Percentiles rank a stretch among this genome's conserved stretches.
Conservation (phyloP, 1,140 invertebrate species). For the Panonychus citri region DNA sequence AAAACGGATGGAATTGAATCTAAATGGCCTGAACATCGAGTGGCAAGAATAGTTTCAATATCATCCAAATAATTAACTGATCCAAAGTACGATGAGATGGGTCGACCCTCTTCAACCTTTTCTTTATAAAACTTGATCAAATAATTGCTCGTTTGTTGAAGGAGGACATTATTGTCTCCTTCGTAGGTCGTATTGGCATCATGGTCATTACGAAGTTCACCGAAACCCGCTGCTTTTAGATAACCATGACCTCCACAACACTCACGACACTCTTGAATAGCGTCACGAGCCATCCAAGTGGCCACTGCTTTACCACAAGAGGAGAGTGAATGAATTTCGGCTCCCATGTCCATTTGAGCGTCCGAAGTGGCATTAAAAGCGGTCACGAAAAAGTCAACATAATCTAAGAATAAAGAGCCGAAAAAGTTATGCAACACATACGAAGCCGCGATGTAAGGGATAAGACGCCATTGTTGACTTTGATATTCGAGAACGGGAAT, state of each 20-base stretch:
- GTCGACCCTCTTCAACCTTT: constrained; percentile 2
- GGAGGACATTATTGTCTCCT: constrained; percentile 82
- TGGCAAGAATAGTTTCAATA: constrained; percentile 17
- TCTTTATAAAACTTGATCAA: constrained; percentile 33
- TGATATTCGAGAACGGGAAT: constrained; percentile 72
- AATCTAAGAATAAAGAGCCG: constrained; percentile 29
- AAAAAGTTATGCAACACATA: constrained; percentile 51
- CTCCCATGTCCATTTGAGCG: constrained; percentile 32
- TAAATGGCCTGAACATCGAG: constrained; percentile 19
- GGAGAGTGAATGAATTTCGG: constrained; percentile 75
- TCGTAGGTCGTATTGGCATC: constrained; percentile 85
- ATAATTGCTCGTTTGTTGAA: constrained; percentile 84
- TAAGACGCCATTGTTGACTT: constrained; percentile 64
- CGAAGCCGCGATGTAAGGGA: constrained; percentile 61
- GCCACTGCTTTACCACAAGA: constrained; percentile 62
- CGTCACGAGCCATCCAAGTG: constrained; percentile 55
- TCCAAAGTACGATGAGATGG: constrained; percentile 30
- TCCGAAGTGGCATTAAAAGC: constrained; percentile 24
- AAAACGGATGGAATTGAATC: constrained; percentile 35
- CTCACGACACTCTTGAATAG: constrained; percentile 70
- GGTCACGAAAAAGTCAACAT: constrained; percentile 29
- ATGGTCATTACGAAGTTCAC: constrained; percentile 59
- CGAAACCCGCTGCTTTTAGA: constrained; percentile 41
- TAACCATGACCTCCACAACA: constrained; percentile 55
- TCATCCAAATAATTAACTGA: constrained; percentile 36